Base-by-base conservation (phyloP, 2,888 invertebrate genomes). In the Rambutsinella grinnellia region DNA sequence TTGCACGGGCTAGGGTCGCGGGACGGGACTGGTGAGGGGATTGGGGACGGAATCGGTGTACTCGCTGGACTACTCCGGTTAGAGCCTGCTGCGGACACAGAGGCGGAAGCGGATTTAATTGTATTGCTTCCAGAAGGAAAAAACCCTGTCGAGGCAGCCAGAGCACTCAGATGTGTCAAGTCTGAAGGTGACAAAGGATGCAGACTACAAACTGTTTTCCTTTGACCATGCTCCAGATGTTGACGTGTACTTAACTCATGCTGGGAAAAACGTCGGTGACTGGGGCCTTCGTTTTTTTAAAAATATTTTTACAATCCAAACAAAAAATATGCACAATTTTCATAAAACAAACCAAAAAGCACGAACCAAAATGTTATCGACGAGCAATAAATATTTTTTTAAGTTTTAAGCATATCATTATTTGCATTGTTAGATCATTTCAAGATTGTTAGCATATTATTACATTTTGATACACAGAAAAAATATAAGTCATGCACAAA, bases 171-270 rank as follows among this genome's bases (percentile, higher is more conserved):
- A 65, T 82, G 83, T 47, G 81, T 79, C 72, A 84, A 75, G 78
- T 84, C 85, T n/a, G 85, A 84, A 5, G 83, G 82, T 23, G 85
- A 84, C 65, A 85, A 72, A 21, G 85, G 85, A 75, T 85, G 84
- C 24, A 85, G 83, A 79, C 85, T 85, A 80, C 85, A 85, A 10
- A 86, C 82, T 6, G 85, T 85, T 68, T 85, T 85, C 69, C 86
- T 80, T 58, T 86, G 85, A 60, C 84, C 76, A 44, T 74, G 79
- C 27, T 86, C 77, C 46, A 60, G 19, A 62, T 53, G 54, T 13
- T 69, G 69, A 51, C 70, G 63, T 58, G 57, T 66, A 58, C 76
- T 82, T 69, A 85, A 78, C 44, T 85, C 84, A 36, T 83, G 76
- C 36, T 84, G 82, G 61, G 83, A 83, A 76, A 60, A 78, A 5